Percentiles rank a stretch among this genome's conserved stretches.
These are phyloP conservation scores for Gymnodraco acuticeps DNA, from an alignment of 2,797 vertebrate species.

Conservation along the genomic window DNA sequence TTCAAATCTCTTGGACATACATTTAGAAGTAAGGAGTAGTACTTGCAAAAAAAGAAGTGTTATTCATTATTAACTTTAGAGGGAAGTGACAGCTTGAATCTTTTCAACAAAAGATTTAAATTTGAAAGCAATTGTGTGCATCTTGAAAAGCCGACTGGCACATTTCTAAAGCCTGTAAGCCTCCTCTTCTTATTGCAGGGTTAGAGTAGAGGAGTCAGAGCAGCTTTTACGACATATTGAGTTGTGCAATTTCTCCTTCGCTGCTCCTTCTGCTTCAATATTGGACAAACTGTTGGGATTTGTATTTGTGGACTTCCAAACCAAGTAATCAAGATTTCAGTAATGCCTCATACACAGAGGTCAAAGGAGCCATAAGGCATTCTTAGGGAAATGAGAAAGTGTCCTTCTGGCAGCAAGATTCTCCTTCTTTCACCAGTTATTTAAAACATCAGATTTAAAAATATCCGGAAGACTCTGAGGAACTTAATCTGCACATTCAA, in stretches of 20 bases:
- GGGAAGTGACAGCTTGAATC: constrained; percentile 24
- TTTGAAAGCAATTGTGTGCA: constrained; percentile 40
- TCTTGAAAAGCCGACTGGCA: constrained; percentile 36
- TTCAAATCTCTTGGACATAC: constrained; percentile 63
- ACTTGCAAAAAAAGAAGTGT: constrained; percentile 13
- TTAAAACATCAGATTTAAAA: constrained; percentile 1
- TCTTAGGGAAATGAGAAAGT: constrained; percentile 1
- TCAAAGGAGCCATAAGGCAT: constrained; percentile 16
- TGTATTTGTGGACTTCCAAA: constrained; percentile 54
- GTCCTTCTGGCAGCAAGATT: neutral
- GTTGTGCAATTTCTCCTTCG: constrained; percentile 41
- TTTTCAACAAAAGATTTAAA: constrained; percentile 30
- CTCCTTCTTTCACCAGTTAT: neutral
- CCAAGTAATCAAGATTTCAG: constrained; percentile 80
- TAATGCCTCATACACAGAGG: constrained; percentile 46
- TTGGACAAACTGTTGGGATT: constrained; percentile 70
- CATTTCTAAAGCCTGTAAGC: constrained; percentile 31
- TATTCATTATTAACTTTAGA: constrained; percentile 14
- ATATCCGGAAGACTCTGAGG: neutral
- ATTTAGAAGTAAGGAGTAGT: constrained; percentile 17
- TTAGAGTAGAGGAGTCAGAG: constrained; percentile 36
- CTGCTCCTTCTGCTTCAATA: constrained; percentile 65
- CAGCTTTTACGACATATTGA: constrained; percentile 75
- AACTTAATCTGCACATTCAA: neutral
- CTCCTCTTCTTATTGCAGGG: constrained; percentile 17